Conservation (phyloP, 2,113 vertebrate species). For the Ancistrus triradiatus region DNA sequence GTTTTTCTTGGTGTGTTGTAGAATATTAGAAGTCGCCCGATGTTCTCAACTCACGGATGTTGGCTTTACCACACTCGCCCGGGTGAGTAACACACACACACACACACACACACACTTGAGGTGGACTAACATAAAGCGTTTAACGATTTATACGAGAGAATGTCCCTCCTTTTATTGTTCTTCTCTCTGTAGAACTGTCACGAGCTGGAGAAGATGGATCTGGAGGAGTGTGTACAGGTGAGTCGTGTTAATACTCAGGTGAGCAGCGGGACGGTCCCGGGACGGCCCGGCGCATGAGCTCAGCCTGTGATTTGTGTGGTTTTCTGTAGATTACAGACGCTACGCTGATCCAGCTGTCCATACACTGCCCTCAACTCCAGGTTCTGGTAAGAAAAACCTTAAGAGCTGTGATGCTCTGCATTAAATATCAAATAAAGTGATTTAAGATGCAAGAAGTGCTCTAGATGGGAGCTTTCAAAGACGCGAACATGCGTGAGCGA, state of each 20-base stretch:
- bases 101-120: too few relatives aligned
- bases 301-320: not conserved
- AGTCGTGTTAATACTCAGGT: constrained; percentile 34
- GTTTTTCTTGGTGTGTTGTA: constrained; percentile 52
- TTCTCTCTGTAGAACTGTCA: constrained; percentile 84
- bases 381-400: constrained; percentile 79
- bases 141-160: not conserved
- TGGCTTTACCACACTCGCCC: constrained; percentile 92
- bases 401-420: not conserved
- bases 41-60: constrained; percentile 97
- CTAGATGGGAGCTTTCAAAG: too few relatives aligned
- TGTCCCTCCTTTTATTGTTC: not conserved
- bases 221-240: constrained; percentile 98
- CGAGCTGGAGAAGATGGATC: constrained; percentile 98
- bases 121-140: not conserved
- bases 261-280: too few relatives aligned
- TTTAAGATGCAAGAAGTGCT: too few relatives aligned
- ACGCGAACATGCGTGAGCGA: too few relatives aligned
- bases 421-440: too few relatives aligned
- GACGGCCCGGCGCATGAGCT: too few relatives aligned
- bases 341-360: constrained; percentile 92
- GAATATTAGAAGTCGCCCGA: constrained; percentile 95
- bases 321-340: constrained; percentile 86
- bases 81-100: constrained; percentile 70
- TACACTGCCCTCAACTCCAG: constrained; percentile 95